A percentile compares a stretch with the other conserved stretches of the same genome.
Conservation (phyloP, 1,140 invertebrate genomes). For the Magallana angulata region DNA sequence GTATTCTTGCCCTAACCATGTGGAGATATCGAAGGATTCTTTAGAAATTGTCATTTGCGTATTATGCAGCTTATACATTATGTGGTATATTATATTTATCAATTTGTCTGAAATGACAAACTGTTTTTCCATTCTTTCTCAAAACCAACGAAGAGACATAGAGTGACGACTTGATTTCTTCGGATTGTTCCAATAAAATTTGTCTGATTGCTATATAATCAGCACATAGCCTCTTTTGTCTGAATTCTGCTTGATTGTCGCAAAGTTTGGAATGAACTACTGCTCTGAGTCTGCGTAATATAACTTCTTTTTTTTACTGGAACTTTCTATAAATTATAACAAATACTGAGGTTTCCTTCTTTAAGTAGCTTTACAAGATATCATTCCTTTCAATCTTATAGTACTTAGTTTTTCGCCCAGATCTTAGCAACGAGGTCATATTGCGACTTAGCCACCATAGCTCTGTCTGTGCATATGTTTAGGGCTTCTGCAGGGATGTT, state of each 20-base stretch:
- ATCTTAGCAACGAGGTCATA: background rate
- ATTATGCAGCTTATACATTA: no score
- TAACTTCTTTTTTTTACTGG: slow-evolving; percentile 49
- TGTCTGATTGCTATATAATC: slow-evolving; percentile 44
- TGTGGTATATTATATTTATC: no score
- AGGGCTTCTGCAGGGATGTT: slow-evolving; percentile 42
- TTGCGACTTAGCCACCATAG: background rate
- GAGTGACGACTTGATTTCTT: background rate
- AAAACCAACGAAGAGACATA: slow-evolving; percentile 11
- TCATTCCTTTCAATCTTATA: slow-evolving; percentile 47
- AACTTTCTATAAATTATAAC: slow-evolving; percentile 60
- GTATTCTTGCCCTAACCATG: no score
- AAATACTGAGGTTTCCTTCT: slow-evolving; percentile 64
- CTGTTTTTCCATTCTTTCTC: background rate
- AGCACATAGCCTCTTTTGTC: slow-evolving; percentile 50
- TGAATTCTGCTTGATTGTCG: slow-evolving; percentile 57
- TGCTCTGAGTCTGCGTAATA: slow-evolving; percentile 49
- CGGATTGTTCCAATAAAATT: slow-evolving; percentile 10
- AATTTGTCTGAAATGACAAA: no score
- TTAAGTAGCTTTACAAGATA: slow-evolving; percentile 59
- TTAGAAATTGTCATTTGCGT: no score
- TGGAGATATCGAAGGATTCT: no score
- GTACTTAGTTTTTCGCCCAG: slow-evolving; percentile 45
- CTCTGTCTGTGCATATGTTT: background rate
- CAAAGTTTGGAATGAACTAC: slow-evolving; percentile 48